Evolutionary conservation across 2,888 invertebrate species (phyloP).

Genomic region (Itoplectis maculator): DNA sequence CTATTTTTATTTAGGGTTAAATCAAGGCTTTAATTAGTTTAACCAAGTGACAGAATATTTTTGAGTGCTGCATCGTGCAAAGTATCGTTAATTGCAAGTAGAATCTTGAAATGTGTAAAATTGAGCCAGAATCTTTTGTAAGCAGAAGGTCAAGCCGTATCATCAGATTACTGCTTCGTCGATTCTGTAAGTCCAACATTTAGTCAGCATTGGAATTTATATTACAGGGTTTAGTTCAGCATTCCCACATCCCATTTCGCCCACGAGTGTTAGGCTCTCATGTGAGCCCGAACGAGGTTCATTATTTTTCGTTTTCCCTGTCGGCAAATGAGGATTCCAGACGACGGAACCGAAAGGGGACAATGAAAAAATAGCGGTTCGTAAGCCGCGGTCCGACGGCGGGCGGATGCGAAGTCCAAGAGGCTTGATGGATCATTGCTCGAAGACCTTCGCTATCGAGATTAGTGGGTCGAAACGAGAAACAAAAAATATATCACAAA

Average conservation of each 20-base stretch:
- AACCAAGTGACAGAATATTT: too few relatives aligned
- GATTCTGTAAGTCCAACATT: background rate
- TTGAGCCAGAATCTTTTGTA: too few relatives aligned
- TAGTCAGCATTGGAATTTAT: background rate
- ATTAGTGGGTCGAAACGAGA: slow-evolving; percentile 40
- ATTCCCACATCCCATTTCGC: background rate
- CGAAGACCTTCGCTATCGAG: slow-evolving; percentile 35
- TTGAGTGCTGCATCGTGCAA: too few relatives aligned
- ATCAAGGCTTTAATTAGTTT: too few relatives aligned
- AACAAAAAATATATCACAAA: slow-evolving; percentile 22
- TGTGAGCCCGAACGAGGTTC: slow-evolving; percentile 7
- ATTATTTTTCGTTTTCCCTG: background rate
- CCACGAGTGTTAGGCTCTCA: background rate
- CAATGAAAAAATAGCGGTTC: slow-evolving; percentile 10
- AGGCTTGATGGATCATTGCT: slow-evolving; percentile 29
- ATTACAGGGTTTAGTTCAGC: background rate
- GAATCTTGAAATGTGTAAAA: too few relatives aligned
- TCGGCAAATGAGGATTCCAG: slow-evolving; percentile 4
- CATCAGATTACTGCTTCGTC: background rate
- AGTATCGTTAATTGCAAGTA: too few relatives aligned
- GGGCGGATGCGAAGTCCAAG: slow-evolving; percentile 11
- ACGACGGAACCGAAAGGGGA: slow-evolving; percentile 13
- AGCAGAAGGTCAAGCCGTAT: too few relatives aligned
- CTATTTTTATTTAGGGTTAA: too few relatives aligned
- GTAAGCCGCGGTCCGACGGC: background rate